These are phyloP conservation scores for Neomonachus schauinslandi DNA, from an alignment of 2,113 vertebrate genomes.

Conservation along the genomic window DNA sequence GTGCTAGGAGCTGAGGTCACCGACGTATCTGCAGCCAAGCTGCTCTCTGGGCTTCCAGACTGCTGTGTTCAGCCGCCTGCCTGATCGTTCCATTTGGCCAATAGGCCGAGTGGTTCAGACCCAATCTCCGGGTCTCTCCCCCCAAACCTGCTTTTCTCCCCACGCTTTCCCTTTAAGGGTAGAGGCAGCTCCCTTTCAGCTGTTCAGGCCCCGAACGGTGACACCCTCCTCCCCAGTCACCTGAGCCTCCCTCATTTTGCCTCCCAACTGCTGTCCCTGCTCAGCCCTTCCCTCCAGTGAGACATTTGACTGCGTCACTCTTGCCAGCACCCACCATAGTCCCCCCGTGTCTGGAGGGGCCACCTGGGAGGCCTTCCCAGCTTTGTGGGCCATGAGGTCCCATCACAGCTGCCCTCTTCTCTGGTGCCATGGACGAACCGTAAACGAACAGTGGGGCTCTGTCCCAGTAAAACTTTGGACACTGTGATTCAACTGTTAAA, in stretches of 20 bases:
- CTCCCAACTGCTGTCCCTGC: neutral
- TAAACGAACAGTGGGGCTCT: neutral
- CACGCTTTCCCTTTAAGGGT: neutral
- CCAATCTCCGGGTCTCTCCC: rapidly evolving
- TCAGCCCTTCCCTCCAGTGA: neutral
- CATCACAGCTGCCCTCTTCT: neutral
- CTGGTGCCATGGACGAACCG: rapidly evolving
- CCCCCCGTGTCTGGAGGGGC: neutral
- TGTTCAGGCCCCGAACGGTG: neutral
- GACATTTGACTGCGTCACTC: rapidly evolving
- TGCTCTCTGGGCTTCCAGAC: neutral
- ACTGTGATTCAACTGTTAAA: neutral
- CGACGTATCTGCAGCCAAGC: neutral
- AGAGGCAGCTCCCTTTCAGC: too few species aligned
- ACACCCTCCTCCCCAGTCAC: too few species aligned
- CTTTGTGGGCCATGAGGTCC: rapidly evolving
- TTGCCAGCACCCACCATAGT: rapidly evolving
- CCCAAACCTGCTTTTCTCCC: neutral
- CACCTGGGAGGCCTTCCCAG: rapidly evolving
- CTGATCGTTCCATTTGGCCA: rapidly evolving
- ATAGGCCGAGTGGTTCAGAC: rapidly evolving
- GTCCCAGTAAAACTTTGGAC: neutral
- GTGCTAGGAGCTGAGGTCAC: neutral
- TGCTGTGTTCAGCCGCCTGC: too few species aligned
- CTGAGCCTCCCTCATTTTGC: neutral